Base-by-base conservation (phyloP, 2,113 vertebrate species). In the Gopherus evgoodei region DNA sequence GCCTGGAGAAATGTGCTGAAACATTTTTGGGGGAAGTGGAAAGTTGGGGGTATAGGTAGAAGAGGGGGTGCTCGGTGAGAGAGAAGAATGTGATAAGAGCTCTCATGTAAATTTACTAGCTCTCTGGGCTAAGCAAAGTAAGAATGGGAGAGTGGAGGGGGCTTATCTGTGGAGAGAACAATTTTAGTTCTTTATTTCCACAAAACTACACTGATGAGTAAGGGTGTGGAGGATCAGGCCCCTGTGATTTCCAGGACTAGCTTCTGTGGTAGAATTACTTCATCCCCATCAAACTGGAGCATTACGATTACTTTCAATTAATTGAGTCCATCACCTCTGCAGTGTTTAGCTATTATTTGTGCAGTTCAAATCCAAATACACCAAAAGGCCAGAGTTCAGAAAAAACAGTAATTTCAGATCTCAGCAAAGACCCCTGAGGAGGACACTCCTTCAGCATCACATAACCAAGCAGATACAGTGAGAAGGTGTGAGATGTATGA, bases 1-100 rank as follows among this genome's bases (percentile, higher is more conserved):
- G 88, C 35, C 65, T 31, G 14, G 1, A 53, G 11, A 69, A 87
- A 87, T 42, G 0, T 2, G 69, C 86, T 21, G 1, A 53, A 75
- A 8, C 1, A 7, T 1, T 54, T 6, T 22, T 44, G 82, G 22
- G 52, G 11, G 84, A 88, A 92, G 1, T 6, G 76, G 44, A 52
- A 1, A 2, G 35, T 6, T 84, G 54, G 38, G 4, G 87, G 0
- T 31, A 14, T 11, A 0, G 72, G 17, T 6, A 19, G 8, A 0
- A 49, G 25, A 65, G 62, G 62, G 11, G 50, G 11, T 56, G 22
- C 8, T 42, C 22, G 80, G 8, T n/a, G 4, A 89, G 2, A 6
- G 1, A 5, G 35, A 8, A 8, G 65, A 21, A n/a, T 10, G 35
- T 69, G 65, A 69, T 38, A 54, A 80, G 47, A 84, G 47, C 5